Base-by-base conservation (phyloP, 23 tunicate genomes). In the Phallusia fumigata region DNA sequence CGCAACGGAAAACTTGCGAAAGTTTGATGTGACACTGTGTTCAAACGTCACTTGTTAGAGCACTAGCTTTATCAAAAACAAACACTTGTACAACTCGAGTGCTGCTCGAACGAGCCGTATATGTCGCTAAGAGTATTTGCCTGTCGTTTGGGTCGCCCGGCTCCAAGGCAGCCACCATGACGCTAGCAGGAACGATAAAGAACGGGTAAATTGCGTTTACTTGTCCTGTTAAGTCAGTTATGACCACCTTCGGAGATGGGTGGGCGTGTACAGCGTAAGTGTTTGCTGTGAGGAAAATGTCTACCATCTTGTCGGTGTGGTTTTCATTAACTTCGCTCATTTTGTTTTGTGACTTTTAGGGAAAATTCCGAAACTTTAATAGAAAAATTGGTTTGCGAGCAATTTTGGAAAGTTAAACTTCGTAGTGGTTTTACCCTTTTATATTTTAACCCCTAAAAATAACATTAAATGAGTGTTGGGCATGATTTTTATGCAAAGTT, bases 51-150 rank as follows among this genome's bases (percentile, higher is more conserved):
- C 28, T 58, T 58, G 69, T 58, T 24, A 24, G 28, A 21, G 69
- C 28, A 58, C 28, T 58, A 24, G 28, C 69, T 58, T 58, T 58
- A 58, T 58, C 69, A 58, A 21, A 58, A 58, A 58, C 69, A 58
- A 58, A 58, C 69, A 58, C 69, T 58, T 24, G 69, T 58, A 58
- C 69, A 58, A 58, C 28, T 58, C 69, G 69, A 58, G 69, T 58
- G 69, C 69, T 58, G 69, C 69, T 58, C 28, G 69, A 58, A 24
- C 69, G 69, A 58, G 69, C 28, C 28, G 15, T 58, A 21, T 58
- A 58, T 58, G 69, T 58, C 69, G 16, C 69, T 58, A 58, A 58
- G 69, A 58, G 69, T 58, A 58, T 58, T 58, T 58, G 69, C 69
- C 69, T 58, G 69, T 58, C 69, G 13, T 58, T 58, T 58, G 3